Evolutionary conservation across 2,888 invertebrate species (phyloP).

Genomic region (Venustoraphidia nigricollis): DNA sequence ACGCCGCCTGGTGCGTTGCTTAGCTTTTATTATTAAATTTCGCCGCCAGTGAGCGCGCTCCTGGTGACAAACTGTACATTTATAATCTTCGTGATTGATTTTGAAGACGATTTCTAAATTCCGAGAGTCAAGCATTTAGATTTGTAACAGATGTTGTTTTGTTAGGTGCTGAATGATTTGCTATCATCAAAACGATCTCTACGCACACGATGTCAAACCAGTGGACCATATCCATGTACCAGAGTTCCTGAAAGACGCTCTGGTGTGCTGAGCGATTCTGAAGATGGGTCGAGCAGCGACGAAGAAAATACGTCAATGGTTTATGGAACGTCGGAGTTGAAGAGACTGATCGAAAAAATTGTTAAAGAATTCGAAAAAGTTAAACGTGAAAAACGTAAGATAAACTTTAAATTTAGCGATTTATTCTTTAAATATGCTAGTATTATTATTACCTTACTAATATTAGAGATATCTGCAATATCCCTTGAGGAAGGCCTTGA

Average conservation of each 20-base stretch:
- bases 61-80: no score
- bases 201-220: background rate
- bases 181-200: constrained; percentile 1
- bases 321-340: constrained; percentile 10
- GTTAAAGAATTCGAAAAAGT: constrained; percentile 4
- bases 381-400: constrained; percentile 3
- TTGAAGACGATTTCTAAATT: no score
- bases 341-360: constrained; percentile 7
- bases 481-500: no score
- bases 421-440: no score
- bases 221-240: background rate
- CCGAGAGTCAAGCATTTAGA: no score
- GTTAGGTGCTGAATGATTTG: constrained; percentile 2
- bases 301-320: background rate
- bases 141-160: constrained; percentile 1
- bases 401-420: constrained; percentile 8
- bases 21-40: no score
- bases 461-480: no score
- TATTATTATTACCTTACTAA: no score
- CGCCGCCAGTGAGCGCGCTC: no score
- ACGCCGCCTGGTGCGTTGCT: no score
- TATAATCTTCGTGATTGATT: no score
- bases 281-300: constrained; percentile 4
- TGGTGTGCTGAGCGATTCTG: background rate
- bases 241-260: background rate